Conservation (phyloP, 2,113 vertebrate species). For the Bagarius yarrelli region DNA sequence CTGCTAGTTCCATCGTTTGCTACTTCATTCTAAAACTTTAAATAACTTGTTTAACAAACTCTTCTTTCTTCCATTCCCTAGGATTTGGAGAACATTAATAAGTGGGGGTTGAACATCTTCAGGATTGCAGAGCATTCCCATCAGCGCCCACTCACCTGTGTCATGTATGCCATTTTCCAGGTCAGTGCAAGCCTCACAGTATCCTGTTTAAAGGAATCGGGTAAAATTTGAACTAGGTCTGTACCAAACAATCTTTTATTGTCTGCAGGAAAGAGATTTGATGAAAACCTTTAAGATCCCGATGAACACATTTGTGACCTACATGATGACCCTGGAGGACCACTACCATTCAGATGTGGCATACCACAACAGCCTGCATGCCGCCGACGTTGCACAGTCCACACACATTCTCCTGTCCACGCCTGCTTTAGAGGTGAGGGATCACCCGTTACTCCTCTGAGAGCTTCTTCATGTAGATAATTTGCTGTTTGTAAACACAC, state of each 20-base stretch:
- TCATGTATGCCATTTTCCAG: slow-evolving; percentile 97
- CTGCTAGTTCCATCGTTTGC: neutral
- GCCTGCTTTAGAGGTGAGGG: slow-evolving; percentile 90
- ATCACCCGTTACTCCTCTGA: neutral
- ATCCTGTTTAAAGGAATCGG: neutral
- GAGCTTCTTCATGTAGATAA: neutral
- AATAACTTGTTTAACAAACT: neutral
- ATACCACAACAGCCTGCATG: slow-evolving; percentile 97
- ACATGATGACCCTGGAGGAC: slow-evolving; percentile 96
- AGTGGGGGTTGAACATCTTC: slow-evolving; percentile 97
- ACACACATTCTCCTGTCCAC: slow-evolving; percentile 95
- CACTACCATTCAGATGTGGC: slow-evolving; percentile 95
- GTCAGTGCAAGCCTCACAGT: slow-evolving; percentile 65
- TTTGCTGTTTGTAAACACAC: neutral
- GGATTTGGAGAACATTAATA: slow-evolving; percentile 95
- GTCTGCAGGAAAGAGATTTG: slow-evolving; percentile 86
- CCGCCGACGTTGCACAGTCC: slow-evolving; percentile 95
- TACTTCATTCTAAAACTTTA: neutral
- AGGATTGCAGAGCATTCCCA: slow-evolving; percentile 89
- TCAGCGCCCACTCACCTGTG: slow-evolving; percentile 89
- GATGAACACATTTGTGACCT: slow-evolving; percentile 90
- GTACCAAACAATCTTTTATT: neutral
- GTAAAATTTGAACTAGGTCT: neutral
- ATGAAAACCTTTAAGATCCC: slow-evolving; percentile 97
- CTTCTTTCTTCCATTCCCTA: slow-evolving; percentile 55